phyloP scores from a whole-genome alignment of 2,888 invertebrate species.

The Dicyrtoma fusca region DNA sequence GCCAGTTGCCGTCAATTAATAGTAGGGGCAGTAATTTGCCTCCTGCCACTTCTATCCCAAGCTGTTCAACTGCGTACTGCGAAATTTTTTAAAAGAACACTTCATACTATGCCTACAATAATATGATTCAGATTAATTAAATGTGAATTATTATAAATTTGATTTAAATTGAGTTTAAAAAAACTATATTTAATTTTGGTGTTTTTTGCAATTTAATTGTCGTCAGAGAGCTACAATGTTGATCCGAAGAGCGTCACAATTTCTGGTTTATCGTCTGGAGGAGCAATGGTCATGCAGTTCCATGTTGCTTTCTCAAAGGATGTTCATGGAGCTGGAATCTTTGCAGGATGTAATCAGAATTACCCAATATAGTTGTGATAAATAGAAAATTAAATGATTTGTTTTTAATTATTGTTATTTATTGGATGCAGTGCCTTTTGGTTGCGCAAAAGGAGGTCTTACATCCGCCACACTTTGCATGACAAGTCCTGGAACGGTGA shows the following conservation, averaged over 20 bases:
- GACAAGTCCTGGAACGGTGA: constrained; percentile 32
- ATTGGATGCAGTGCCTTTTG: constrained; percentile 40
- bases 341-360: constrained; percentile 59
- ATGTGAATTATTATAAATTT: no score
- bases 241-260: constrained; percentile 57
- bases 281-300: constrained; percentile 59
- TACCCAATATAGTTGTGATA: no score
- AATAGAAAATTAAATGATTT: not conserved
- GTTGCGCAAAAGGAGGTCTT: constrained; percentile 44
- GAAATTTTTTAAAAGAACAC: no score
- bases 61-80: no score
- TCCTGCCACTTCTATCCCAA: no score
- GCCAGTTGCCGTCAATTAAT: no score
- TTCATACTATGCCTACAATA: no score
- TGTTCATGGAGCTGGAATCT: constrained; percentile 58
- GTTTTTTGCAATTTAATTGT: no score
- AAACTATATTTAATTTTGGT: no score
- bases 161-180: no score
- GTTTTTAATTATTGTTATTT: constrained; percentile 8
- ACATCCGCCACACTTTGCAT: constrained; percentile 44
- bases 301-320: constrained; percentile 58
- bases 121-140: no score
- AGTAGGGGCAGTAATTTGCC: no score
- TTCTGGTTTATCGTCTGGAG: constrained; percentile 60
- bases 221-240: constrained; percentile 58